Conservation (phyloP, 2,113 vertebrate species). For the Muscicapa adusta region DNA sequence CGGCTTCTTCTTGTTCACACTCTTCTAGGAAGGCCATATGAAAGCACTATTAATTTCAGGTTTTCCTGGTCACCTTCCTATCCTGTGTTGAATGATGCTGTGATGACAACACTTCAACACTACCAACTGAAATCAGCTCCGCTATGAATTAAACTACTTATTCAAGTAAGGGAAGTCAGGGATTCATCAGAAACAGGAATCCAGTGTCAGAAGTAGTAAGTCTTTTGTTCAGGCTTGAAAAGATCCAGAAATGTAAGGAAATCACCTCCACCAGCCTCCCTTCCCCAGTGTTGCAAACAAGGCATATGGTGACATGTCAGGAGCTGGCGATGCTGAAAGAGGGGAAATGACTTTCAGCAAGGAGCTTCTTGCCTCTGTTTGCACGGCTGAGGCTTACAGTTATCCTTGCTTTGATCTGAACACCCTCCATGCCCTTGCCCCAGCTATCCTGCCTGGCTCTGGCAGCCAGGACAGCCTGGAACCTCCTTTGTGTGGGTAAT, state of each 20-base stretch:
- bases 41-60: slow-evolving; percentile 14
- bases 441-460: background rate
- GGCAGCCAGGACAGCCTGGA: background rate
- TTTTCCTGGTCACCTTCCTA: slow-evolving; percentile 15
- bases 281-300: background rate
- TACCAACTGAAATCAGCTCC: background rate
- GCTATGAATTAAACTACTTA: background rate
- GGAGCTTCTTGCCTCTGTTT: background rate
- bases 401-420: background rate
- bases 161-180: background rate
- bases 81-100: background rate
- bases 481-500: background rate
- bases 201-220: slow-evolving; percentile 9
- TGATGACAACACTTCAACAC: slow-evolving; percentile 7
- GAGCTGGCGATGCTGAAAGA: background rate
- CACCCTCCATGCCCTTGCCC: background rate
- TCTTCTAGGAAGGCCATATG: background rate
- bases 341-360: background rate
- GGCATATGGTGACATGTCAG: background rate
- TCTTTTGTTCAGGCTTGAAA: background rate
- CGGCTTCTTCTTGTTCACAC: background rate
- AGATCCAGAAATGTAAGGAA: background rate
- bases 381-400: background rate
- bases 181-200: background rate
- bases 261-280: background rate